phyloP scores from a whole-genome alignment of 2,888 invertebrate species.

The Fissipunctia ypsillon region DNA sequence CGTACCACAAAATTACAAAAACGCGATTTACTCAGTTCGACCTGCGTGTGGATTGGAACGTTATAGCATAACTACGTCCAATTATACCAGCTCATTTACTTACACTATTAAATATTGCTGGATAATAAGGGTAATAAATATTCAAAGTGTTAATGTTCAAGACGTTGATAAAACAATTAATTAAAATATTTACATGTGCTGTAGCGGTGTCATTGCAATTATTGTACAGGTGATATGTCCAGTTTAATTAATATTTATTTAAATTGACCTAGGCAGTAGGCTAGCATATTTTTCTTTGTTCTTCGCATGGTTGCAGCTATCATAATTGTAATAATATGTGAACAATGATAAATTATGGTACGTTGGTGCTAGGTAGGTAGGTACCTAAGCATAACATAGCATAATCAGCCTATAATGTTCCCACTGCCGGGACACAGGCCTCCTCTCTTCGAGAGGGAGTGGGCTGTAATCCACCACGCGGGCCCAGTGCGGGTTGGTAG shows the following conservation, averaged over 20 bases:
- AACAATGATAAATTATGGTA: not conserved
- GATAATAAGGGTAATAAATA: slow-evolving; percentile 62
- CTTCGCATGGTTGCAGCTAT: not conserved
- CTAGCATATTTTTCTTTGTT: slow-evolving; percentile 13
- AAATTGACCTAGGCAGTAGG: not conserved
- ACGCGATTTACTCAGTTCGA: too few species aligned
- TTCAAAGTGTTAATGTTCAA: slow-evolving; percentile 40
- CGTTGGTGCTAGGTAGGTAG: not conserved
- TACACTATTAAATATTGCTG: slow-evolving; percentile 48
- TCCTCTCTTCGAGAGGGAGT: not conserved
- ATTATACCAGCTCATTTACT: slow-evolving; percentile 57
- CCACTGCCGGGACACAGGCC: not conserved
- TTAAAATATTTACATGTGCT: slow-evolving; percentile 23
- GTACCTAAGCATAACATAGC: not conserved
- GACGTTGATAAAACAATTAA: slow-evolving; percentile 44
- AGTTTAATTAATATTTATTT: slow-evolving; percentile 3
- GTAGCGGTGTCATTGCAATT: slow-evolving; percentile 23
- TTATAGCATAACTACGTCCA: too few species aligned
- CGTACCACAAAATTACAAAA: too few species aligned
- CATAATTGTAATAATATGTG: not conserved
- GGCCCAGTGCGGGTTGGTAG: not conserved
- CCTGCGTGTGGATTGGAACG: too few species aligned
- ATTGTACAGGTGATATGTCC: slow-evolving; percentile 36
- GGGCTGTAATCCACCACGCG: not conserved
- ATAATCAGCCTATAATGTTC: not conserved